A percentile compares a stretch with the other conserved stretches of the same genome.
phyloP scores from a whole-genome alignment of 2,797 vertebrate genomes.

The Megaceryle alcyon region DNA sequence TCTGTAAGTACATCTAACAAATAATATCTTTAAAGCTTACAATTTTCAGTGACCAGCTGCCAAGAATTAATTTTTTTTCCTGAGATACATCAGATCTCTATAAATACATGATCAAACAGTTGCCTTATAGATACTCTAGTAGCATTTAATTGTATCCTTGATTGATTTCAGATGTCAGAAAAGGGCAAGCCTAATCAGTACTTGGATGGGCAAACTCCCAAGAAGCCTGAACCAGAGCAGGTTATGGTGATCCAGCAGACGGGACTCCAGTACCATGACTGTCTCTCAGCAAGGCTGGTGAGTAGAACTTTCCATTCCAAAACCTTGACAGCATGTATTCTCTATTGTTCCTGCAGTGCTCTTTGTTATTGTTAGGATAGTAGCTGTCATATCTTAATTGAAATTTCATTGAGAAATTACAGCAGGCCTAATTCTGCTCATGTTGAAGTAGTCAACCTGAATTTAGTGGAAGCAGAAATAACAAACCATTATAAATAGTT shows the following conservation, averaged over 20 bases:
- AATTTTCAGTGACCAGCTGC: background rate
- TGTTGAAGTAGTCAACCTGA: background rate
- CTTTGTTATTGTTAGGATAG: background rate
- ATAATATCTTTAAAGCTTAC: background rate
- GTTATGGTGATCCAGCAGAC: background rate
- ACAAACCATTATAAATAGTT: background rate
- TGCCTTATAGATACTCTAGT: background rate
- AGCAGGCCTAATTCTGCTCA: background rate
- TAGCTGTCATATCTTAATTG: background rate
- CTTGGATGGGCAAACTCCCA: background rate
- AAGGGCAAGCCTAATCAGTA: background rate
- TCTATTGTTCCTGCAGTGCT: background rate
- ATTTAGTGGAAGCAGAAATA: background rate
- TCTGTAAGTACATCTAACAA: background rate
- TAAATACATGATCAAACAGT: background rate
- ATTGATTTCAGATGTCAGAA: background rate
- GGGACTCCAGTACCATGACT: rapidly evolving
- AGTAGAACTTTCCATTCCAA: background rate
- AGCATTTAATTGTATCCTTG: background rate
- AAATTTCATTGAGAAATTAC: background rate
- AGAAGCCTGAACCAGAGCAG: background rate
- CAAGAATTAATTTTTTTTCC: background rate
- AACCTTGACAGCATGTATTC: background rate
- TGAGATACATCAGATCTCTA: background rate
- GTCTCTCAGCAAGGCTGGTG: background rate